Evolutionary conservation across 2,797 vertebrate species (phyloP).

Genomic region (Nyctalus aviator): DNA sequence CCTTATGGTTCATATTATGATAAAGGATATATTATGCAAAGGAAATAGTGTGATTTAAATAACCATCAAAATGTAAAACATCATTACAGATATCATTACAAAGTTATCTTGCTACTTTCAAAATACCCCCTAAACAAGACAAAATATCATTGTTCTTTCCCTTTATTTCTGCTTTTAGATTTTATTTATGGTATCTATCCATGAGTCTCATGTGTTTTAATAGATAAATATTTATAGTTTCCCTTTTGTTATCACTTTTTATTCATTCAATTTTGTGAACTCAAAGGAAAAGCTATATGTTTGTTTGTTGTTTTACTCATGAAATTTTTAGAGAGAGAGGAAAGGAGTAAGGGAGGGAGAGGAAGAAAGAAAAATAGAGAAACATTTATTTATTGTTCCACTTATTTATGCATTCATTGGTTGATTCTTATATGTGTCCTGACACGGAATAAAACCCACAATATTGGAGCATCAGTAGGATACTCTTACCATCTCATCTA

Average conservation of each 20-base stretch:
- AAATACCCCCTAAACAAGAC: background rate
- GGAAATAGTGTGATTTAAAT: background rate
- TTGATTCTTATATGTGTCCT: no score
- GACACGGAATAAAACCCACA: no score
- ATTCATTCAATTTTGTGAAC: background rate
- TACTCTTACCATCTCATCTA: no score
- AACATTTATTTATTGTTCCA: no score
- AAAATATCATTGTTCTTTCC: background rate
- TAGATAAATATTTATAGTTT: background rate
- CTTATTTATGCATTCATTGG: no score
- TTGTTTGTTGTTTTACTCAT: background rate
- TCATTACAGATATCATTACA: background rate
- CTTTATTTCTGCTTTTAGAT: background rate
- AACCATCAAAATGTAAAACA: background rate
- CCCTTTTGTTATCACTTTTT: background rate
- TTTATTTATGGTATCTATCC: background rate
- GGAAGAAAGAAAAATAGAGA: no score
- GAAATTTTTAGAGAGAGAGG: no score
- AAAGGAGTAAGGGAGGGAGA: no score
- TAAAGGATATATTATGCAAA: background rate
- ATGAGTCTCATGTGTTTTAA: background rate
- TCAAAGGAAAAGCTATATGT: background rate
- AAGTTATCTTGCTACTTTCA: background rate
- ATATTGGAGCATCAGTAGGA: no score
- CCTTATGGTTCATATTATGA: background rate